Evolutionary conservation across 2,888 invertebrate species (phyloP).

Genomic region (Lobophora halterata): DNA sequence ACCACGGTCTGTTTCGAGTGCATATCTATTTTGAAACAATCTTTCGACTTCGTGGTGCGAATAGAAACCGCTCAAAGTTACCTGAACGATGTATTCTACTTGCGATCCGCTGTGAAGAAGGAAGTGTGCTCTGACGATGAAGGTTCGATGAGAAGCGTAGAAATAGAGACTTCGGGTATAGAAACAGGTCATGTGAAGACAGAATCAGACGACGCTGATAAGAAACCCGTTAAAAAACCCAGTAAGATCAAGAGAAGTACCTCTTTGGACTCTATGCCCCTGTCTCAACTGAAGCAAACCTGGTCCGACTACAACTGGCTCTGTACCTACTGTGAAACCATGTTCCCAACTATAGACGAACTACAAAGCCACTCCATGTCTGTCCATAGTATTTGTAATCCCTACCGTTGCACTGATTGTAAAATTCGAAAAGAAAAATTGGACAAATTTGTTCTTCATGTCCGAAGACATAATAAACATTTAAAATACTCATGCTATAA

Average conservation of each 20-base stretch:
- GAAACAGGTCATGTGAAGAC: too few species aligned
- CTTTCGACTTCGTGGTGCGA: constrained; percentile 48
- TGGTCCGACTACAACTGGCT: constrained; percentile 61
- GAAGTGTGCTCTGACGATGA: neutral
- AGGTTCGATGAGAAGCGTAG: neutral
- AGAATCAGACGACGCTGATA: too few species aligned
- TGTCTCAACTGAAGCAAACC: constrained; percentile 48
- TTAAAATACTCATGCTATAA: constrained; percentile 71
- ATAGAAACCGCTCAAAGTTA: constrained; percentile 31
- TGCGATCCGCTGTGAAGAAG: constrained; percentile 6
- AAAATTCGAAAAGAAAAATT: constrained; percentile 49
- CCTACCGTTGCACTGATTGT: constrained; percentile 84
- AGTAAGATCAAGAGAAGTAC: constrained; percentile 4
- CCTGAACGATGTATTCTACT: neutral
- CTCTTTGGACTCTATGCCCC: constrained; percentile 35
- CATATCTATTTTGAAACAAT: constrained; percentile 44
- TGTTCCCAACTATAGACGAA: constrained; percentile 50
- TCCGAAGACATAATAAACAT: constrained; percentile 80
- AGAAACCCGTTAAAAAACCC: neutral
- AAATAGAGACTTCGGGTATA: too few species aligned
- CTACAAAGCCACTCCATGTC: constrained; percentile 80
- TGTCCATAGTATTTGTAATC: constrained; percentile 81
- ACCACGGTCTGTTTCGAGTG: constrained; percentile 56
- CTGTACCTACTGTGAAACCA: constrained; percentile 55
- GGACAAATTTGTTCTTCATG: constrained; percentile 68